Evolutionary conservation across 2,888 invertebrate genomes (phyloP).

Genomic region (Desoria tigrina): DNA sequence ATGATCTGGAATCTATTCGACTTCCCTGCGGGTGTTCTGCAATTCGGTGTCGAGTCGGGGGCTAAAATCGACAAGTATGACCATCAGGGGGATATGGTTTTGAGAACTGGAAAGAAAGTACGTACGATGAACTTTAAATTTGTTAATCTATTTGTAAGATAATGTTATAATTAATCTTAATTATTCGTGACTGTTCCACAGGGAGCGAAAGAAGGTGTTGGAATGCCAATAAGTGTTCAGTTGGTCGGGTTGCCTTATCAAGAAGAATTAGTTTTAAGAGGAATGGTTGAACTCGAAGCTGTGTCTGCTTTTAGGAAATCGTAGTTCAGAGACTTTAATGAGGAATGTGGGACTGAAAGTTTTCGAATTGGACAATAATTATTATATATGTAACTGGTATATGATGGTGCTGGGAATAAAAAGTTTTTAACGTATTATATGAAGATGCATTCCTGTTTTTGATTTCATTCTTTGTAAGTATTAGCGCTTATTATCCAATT

Average conservation of each 20-base stretch:
- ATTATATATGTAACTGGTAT: no score
- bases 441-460: no score
- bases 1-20: slow-evolving; percentile 49
- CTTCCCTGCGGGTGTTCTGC: slow-evolving; percentile 45
- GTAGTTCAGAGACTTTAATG: no score
- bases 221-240: slow-evolving; percentile 58
- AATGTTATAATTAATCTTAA: not conserved
- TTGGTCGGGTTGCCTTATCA: slow-evolving; percentile 58
- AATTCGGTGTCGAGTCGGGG: slow-evolving; percentile 45
- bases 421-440: no score
- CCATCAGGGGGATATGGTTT: slow-evolving; percentile 43
- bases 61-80: slow-evolving; percentile 36
- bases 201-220: slow-evolving; percentile 53
- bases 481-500: no score
- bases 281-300: slow-evolving; percentile 6
- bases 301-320: no score
- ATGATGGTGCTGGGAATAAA: no score
- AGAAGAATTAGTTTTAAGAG: slow-evolving; percentile 55
- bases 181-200: slow-evolving; percentile 5
- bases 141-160: no score
- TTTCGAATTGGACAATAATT: no score
- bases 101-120: slow-evolving; percentile 39
- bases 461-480: no score
- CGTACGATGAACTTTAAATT: no score
- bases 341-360: no score